phyloP scores from a whole-genome alignment of 2,888 invertebrate genomes.

The Nebria salina region DNA sequence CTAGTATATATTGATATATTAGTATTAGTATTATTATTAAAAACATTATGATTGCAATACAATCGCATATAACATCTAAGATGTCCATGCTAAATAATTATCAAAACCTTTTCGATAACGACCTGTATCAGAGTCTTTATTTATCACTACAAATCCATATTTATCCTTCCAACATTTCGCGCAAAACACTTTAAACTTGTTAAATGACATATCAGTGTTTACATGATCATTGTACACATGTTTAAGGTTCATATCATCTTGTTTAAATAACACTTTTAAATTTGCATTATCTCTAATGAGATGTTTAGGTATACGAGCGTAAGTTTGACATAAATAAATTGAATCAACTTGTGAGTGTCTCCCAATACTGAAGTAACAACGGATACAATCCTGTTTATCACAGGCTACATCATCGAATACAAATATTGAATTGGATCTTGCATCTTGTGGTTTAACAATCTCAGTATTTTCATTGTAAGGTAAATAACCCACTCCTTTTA shows the following conservation, averaged over 20 bases:
- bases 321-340: conserved; percentile 37
- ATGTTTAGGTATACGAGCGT: conserved; percentile 55
- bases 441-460: too few species aligned
- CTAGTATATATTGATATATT: too few species aligned
- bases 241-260: conserved; percentile 54
- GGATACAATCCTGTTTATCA: too few species aligned
- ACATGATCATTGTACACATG: conserved; percentile 49
- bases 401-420: too few species aligned
- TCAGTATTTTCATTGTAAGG: not conserved
- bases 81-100: too few species aligned
- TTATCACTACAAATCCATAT: too few species aligned
- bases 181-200: conserved; percentile 39
- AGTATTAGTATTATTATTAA: too few species aligned
- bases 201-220: conserved; percentile 37
- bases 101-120: too few species aligned
- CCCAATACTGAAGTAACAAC: conserved; percentile 4
- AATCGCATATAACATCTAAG: too few species aligned
- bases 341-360: not conserved
- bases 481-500: not conserved
- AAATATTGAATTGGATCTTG: too few species aligned
- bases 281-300: conserved; percentile 56
- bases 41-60: too few species aligned
- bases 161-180: conserved; percentile 11
- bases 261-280: conserved; percentile 54
- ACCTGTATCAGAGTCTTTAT: too few species aligned